Evolutionary conservation across 1,140 invertebrate genomes (phyloP).

Genomic region (Drosophila nigrodunni): DNA sequence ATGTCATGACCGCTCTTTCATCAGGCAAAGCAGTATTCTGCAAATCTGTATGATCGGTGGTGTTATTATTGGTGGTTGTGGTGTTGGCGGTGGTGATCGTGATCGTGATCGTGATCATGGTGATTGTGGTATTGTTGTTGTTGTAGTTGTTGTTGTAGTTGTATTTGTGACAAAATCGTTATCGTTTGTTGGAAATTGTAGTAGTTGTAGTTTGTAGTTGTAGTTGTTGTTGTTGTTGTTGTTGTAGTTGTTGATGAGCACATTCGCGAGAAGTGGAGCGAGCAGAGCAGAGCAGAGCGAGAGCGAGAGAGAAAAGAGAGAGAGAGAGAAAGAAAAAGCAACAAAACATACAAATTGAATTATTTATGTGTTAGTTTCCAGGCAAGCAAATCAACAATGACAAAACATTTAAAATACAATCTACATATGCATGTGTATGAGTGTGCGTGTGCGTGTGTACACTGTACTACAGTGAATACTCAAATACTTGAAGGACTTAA

Average conservation of each 20-base stretch:
- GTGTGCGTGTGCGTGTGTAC: neutral
- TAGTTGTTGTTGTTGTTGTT: slow-evolving; percentile 57
- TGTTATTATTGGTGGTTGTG: slow-evolving; percentile 28
- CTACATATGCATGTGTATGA: slow-evolving; percentile 4
- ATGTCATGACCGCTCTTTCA: slow-evolving; percentile 99
- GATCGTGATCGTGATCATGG: slow-evolving; percentile 24
- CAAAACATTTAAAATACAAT: slow-evolving; percentile 25
- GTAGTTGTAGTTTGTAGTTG: slow-evolving; percentile 23
- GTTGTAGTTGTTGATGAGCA: slow-evolving; percentile 61
- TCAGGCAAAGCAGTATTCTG: slow-evolving; percentile 99
- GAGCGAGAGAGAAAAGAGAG: slow-evolving; percentile 53
- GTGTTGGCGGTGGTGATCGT: slow-evolving; percentile 25
- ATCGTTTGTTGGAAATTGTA: slow-evolving; percentile 4
- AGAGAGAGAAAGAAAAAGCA: slow-evolving; percentile 64
- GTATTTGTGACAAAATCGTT: slow-evolving; percentile 24
- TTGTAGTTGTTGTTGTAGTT: slow-evolving; percentile 26
- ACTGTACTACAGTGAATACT: too few relatives aligned
- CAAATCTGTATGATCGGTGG: slow-evolving; percentile 91
- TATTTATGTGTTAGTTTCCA: slow-evolving; percentile 64
- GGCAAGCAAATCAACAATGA: slow-evolving; percentile 44
- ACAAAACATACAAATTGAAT: slow-evolving; percentile 76
- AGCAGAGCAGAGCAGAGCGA: slow-evolving; percentile 5
- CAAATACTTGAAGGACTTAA: too few relatives aligned
- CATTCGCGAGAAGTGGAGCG: slow-evolving; percentile 52
- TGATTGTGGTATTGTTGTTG: slow-evolving; percentile 21